These are phyloP conservation scores for Synanthedon formicaeformis DNA, from an alignment of 2,888 invertebrate species.

Conservation along the genomic window DNA sequence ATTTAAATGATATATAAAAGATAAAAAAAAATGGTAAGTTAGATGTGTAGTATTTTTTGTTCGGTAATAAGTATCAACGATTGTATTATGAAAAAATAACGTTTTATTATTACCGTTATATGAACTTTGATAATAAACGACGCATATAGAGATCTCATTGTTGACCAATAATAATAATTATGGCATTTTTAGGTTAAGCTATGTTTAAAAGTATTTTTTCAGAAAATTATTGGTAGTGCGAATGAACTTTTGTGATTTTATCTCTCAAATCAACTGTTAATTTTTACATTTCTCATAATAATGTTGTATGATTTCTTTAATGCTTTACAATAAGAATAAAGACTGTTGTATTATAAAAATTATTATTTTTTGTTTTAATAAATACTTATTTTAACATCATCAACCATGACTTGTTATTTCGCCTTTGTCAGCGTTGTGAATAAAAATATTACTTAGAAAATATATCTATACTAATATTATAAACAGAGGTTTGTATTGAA, in stretches of 20 bases:
- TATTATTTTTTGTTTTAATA: conserved; percentile 53
- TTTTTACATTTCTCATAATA: conserved; percentile 38
- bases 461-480: too few species aligned
- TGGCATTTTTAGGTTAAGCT: conserved; percentile 68
- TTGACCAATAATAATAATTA: conserved; percentile 63
- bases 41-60: conserved; percentile 46
- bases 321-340: conserved; percentile 69
- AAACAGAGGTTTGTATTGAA: too few species aligned
- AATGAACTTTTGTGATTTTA: conserved; percentile 16
- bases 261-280: conserved; percentile 29
- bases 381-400: conserved; percentile 49
- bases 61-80: conserved; percentile 41
- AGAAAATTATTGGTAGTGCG: conserved; percentile 23
- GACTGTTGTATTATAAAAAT: conserved; percentile 67
- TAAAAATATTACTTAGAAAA: too few species aligned
- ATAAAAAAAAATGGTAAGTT: conserved; percentile 34
- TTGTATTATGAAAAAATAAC: conserved; percentile 23
- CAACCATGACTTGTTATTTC: conserved; percentile 5
- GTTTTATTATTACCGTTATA: conserved; percentile 43
- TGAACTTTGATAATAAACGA: conserved; percentile 42
- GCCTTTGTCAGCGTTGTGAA: too few species aligned
- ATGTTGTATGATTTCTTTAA: conserved; percentile 44
- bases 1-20: background rate
- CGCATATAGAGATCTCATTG: conserved; percentile 67
- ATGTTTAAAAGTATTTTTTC: conserved; percentile 35